Percentiles rank a stretch among this genome's conserved stretches.
Evolutionary conservation across 2,888 invertebrate genomes (phyloP).

Genomic region (Dolomedes plantarius): DNA sequence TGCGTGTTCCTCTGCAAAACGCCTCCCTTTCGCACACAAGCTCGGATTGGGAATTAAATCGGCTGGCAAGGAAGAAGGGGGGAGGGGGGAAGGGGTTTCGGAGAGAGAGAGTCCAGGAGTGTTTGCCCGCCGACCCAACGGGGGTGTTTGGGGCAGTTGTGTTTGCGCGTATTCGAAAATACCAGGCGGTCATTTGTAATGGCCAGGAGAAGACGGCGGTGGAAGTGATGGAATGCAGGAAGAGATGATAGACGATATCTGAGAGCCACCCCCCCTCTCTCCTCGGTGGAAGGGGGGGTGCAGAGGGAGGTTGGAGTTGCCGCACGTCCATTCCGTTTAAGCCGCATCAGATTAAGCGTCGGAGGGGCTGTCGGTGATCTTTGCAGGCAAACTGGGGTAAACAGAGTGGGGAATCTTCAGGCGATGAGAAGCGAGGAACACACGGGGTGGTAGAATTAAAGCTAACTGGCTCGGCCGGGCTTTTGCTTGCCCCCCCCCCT

Average conservation of each 20-base stretch:
- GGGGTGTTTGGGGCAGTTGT: not conserved
- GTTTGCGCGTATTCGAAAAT: slow-evolving; percentile 13
- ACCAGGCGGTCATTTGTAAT: slow-evolving; percentile 28
- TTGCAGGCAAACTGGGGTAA: not conserved
- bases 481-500: too few relatives aligned
- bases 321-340: not conserved
- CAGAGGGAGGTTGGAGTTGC: not conserved
- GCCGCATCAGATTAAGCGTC: not conserved
- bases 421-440: not conserved
- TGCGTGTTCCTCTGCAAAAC: too few relatives aligned
- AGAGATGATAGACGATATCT: slow-evolving; percentile 30
- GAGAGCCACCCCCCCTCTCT: too few relatives aligned
- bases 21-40: too few relatives aligned
- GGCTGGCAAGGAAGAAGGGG: not conserved
- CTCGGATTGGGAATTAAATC: not conserved
- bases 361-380: not conserved
- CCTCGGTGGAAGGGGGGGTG: too few relatives aligned
- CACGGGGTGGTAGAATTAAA: not conserved
- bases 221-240: slow-evolving; percentile 23
- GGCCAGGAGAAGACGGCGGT: slow-evolving; percentile 14
- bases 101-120: too few relatives aligned
- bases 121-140: too few relatives aligned
- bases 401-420: not conserved
- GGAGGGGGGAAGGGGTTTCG: not conserved
- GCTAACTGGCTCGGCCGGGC: not conserved